Evolutionary conservation across 2,113 vertebrate genomes (phyloP).

Genomic region (Thalassoma bifasciatum): DNA sequence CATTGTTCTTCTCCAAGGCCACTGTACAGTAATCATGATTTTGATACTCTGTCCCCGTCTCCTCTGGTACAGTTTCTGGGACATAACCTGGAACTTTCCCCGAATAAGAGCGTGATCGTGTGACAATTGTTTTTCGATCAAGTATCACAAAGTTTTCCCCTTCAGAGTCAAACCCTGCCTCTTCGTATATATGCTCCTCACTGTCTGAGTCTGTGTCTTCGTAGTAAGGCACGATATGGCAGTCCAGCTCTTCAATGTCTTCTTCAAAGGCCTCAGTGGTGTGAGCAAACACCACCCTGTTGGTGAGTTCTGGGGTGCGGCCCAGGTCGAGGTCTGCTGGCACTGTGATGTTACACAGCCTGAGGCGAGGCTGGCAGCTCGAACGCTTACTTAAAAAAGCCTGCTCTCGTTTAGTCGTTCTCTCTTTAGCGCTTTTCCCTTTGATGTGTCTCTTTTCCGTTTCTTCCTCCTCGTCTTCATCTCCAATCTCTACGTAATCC

Average conservation of each 20-base stretch:
- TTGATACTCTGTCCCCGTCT: conserved; percentile 87
- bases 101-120: conserved; percentile 91
- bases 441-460: conserved; percentile 76
- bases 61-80: conserved; percentile 96
- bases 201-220: conserved; percentile 84
- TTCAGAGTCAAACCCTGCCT: conserved; percentile 83
- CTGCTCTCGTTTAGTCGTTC: conserved; percentile 76
- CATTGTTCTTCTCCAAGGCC: conserved; percentile 75
- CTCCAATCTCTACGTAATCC: conserved; percentile 86
- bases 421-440: conserved; percentile 76
- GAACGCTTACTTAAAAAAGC: conserved; percentile 66
- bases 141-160: conserved; percentile 84
- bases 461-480: conserved; percentile 82
- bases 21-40: conserved; percentile 81
- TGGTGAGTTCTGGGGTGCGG: conserved; percentile 82
- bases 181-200: conserved; percentile 85
- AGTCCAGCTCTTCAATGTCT: conserved; percentile 86
- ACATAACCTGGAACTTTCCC: conserved; percentile 92
- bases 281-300: conserved; percentile 84
- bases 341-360: conserved; percentile 85
- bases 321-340: conserved; percentile 79
- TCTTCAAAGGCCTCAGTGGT: conserved; percentile 86
- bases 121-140: conserved; percentile 87
- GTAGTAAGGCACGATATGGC: conserved; percentile 85
- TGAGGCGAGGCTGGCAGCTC: conserved; percentile 85